These are phyloP conservation scores for Hemithea aestivaria DNA, from an alignment of 2,888 invertebrate species.

Conservation along the genomic window DNA sequence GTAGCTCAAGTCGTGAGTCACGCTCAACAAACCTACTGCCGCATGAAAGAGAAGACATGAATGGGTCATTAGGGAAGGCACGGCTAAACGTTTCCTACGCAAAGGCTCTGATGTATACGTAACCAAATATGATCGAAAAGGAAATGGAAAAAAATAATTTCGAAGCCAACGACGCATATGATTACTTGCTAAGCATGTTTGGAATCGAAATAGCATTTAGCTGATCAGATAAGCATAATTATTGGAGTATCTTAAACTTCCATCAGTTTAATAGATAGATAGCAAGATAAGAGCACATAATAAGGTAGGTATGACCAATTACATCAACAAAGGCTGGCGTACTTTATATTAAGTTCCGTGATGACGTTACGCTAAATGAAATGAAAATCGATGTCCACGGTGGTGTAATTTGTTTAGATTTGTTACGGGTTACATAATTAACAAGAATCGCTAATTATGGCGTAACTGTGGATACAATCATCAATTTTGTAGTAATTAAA, in stretches of 20 bases:
- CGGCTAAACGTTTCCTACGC: slow-evolving; percentile 45
- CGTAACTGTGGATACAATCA: slow-evolving; percentile 10
- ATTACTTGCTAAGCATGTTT: background rate
- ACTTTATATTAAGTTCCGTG: slow-evolving; percentile 8
- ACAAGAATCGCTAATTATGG: slow-evolving; percentile 12
- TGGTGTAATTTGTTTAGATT: slow-evolving; percentile 15
- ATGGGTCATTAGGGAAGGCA: slow-evolving; percentile 60
- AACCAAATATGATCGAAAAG: slow-evolving; percentile 36
- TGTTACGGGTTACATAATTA: slow-evolving; percentile 17
- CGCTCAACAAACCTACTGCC: slow-evolving; percentile 32
- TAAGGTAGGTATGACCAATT: slow-evolving; percentile 9
- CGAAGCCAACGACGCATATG: slow-evolving; percentile 1
- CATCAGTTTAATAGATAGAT: slow-evolving; percentile 2
- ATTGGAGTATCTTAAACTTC: slow-evolving; percentile 7
- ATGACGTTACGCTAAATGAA: slow-evolving; percentile 7
- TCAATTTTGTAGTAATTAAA: slow-evolving; percentile 9
- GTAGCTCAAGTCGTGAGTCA: slow-evolving; percentile 49
- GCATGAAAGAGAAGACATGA: slow-evolving; percentile 53
- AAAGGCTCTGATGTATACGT: slow-evolving; percentile 46
- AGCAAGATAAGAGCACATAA: slow-evolving; percentile 1
- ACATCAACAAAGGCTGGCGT: slow-evolving; percentile 7
- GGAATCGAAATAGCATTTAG: slow-evolving; percentile 1
- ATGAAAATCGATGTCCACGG: slow-evolving; percentile 12
- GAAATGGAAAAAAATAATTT: slow-evolving; percentile 30
- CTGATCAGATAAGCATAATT: slow-evolving; percentile 16